Evolutionary conservation across 1,140 invertebrate species (phyloP).

Genomic region (Drosophila sproati): DNA sequence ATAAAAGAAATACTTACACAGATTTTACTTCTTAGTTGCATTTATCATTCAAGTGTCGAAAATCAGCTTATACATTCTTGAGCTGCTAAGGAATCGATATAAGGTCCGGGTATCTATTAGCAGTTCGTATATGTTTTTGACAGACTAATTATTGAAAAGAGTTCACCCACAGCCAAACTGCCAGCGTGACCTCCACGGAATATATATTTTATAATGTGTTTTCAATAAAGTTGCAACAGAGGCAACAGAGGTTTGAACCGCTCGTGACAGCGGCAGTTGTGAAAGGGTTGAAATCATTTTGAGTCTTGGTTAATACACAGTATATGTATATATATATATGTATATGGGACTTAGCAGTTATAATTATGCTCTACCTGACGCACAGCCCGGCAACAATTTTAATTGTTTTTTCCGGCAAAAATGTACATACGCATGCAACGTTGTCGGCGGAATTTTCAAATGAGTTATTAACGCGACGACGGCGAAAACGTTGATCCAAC

Average conservation of each 20-base stretch:
- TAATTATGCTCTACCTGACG: slow-evolving; percentile 52
- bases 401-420: slow-evolving; percentile 69
- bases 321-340: neutral
- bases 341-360: slow-evolving; percentile 44
- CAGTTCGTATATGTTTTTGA: slow-evolving; percentile 54
- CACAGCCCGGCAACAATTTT: slow-evolving; percentile 68
- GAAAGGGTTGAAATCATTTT: slow-evolving; percentile 46
- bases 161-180: slow-evolving; percentile 13
- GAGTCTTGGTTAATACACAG: slow-evolving; percentile 25
- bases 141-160: slow-evolving; percentile 72
- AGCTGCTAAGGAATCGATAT: neutral
- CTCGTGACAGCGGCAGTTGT: slow-evolving; percentile 8
- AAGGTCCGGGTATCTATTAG: neutral
- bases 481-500: slow-evolving; percentile 58
- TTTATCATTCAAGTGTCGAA: neutral
- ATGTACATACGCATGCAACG: slow-evolving; percentile 53
- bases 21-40: neutral
- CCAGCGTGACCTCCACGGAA: slow-evolving; percentile 23
- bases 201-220: slow-evolving; percentile 5
- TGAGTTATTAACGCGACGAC: slow-evolving; percentile 82
- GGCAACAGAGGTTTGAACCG: neutral
- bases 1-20: no score
- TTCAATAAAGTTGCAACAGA: slow-evolving; percentile 28
- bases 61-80: neutral
- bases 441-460: slow-evolving; percentile 77